Percentiles rank a stretch among this genome's conserved stretches.
Conservation (phyloP, 2,797 vertebrate species). For the Sphenopsis melanotis region DNA sequence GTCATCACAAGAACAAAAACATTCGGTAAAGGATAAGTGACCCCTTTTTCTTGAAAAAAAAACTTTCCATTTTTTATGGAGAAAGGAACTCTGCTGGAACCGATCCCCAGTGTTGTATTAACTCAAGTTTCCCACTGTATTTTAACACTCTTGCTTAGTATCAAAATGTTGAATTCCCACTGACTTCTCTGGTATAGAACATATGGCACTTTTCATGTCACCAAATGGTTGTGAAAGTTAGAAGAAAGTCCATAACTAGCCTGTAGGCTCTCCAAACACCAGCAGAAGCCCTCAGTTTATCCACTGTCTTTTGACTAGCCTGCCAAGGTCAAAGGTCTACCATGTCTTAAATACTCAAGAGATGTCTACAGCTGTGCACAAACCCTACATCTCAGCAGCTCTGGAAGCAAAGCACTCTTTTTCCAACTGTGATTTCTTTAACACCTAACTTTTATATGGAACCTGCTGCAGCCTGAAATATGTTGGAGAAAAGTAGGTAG, state of each 20-base stretch:
- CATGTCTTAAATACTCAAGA: not conserved
- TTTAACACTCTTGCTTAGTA: not conserved
- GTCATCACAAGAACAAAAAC: not conserved
- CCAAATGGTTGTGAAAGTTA: not conserved
- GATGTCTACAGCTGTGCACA: not conserved
- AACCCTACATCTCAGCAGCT: not conserved
- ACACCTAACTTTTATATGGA: not conserved
- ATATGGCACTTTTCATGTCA: not conserved
- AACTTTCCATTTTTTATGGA: not conserved
- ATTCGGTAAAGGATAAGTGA: not conserved
- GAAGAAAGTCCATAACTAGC: not conserved
- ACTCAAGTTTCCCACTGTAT: not conserved
- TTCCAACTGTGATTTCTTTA: not conserved
- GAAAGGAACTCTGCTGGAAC: not conserved
- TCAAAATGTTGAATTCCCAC: not conserved
- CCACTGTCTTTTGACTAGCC: not conserved
- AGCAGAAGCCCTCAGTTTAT: not conserved
- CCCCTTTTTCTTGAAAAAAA: not conserved
- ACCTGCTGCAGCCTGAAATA: not conserved
- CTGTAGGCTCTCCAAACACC: not conserved
- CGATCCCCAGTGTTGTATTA: not conserved
- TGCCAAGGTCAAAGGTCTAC: not conserved
- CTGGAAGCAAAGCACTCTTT: not conserved
- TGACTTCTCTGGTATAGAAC: not conserved
- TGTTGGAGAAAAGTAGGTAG: not conserved